A percentile compares a stretch with the other conserved stretches of the same genome.
phyloP scores from a whole-genome alignment of 2,888 invertebrate species.

The Caradrina kadenii region DNA sequence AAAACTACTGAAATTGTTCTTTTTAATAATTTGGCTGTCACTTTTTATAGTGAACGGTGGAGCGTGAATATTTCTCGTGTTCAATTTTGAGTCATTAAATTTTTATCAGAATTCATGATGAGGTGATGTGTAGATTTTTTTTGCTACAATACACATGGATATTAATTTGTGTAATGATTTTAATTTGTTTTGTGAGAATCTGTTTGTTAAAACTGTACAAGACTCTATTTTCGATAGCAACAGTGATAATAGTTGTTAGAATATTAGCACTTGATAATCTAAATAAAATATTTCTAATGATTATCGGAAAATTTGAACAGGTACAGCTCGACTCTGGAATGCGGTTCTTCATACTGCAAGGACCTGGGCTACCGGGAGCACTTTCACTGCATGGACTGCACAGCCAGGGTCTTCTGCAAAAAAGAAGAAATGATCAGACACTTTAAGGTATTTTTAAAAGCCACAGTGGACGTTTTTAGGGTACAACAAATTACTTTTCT shows the following conservation, averaged over 20 bases:
- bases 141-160: constrained; percentile 57
- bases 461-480: too few species aligned
- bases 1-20: constrained; percentile 64
- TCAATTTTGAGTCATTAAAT: constrained; percentile 60
- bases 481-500: too few species aligned
- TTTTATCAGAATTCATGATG: constrained; percentile 60
- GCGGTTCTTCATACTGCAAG: constrained; percentile 96
- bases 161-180: constrained; percentile 61
- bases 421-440: constrained; percentile 99
- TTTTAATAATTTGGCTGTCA: constrained; percentile 64
- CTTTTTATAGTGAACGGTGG: constrained; percentile 55
- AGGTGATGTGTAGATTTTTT: constrained; percentile 55
- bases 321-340: constrained; percentile 95
- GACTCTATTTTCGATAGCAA: constrained; percentile 28
- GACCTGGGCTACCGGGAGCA: constrained; percentile 98
- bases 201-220: constrained; percentile 20
- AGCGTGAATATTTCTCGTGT: constrained; percentile 57
- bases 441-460: constrained; percentile 91
- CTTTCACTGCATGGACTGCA: constrained; percentile 96
- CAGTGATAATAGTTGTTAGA: not conserved
- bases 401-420: constrained; percentile 97
- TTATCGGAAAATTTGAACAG: constrained; percentile 62
- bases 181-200: constrained; percentile 46
- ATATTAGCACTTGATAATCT: not conserved
- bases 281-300: constrained; percentile 9